Evolutionary conservation across 2,113 vertebrate genomes (phyloP).

Genomic region (Triplophysa dalaica): DNA sequence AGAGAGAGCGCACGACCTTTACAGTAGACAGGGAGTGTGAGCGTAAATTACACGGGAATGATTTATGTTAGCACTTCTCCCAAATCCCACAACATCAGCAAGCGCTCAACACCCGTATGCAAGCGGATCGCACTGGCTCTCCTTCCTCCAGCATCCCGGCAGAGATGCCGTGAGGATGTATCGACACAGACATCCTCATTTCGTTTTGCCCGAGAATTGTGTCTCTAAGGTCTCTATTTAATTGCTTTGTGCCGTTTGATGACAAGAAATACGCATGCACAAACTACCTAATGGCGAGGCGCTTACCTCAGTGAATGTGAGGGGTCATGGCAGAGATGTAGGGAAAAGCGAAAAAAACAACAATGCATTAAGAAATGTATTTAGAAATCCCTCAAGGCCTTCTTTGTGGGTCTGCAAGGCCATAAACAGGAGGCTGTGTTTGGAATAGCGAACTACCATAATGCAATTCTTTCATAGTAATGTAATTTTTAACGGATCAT

Average conservation of each 20-base stretch:
- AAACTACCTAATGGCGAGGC: slow-evolving; percentile 5
- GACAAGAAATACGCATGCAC: slow-evolving; percentile 10
- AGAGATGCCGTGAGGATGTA: not conserved
- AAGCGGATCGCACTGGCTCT: not conserved
- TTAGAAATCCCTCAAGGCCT: too few species aligned
- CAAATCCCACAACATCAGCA: slow-evolving; percentile 46
- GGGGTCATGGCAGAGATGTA: not conserved
- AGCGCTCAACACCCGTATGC: not conserved
- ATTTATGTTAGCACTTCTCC: slow-evolving; percentile 49
- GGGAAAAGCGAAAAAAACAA: not conserved
- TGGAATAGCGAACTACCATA: too few species aligned
- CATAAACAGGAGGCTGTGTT: too few species aligned
- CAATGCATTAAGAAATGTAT: not conserved
- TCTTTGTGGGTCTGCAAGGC: too few species aligned
- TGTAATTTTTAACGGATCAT: too few species aligned
- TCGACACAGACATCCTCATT: slow-evolving; percentile 17
- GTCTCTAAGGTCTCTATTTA: slow-evolving; percentile 15
- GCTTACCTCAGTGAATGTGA: slow-evolving; percentile 16
- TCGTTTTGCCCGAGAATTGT: not conserved
- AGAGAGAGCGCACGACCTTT: slow-evolving; percentile 33
- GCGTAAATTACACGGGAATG: slow-evolving; percentile 45
- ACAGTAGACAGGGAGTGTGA: slow-evolving; percentile 37
- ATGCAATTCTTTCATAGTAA: too few species aligned
- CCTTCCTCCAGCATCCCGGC: not conserved
- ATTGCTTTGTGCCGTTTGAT: slow-evolving; percentile 16